A percentile compares a stretch with the other conserved stretches of the same genome.
These are phyloP conservation scores for Clamator glandarius DNA, from an alignment of 2,797 vertebrate species.

Conservation along the genomic window DNA sequence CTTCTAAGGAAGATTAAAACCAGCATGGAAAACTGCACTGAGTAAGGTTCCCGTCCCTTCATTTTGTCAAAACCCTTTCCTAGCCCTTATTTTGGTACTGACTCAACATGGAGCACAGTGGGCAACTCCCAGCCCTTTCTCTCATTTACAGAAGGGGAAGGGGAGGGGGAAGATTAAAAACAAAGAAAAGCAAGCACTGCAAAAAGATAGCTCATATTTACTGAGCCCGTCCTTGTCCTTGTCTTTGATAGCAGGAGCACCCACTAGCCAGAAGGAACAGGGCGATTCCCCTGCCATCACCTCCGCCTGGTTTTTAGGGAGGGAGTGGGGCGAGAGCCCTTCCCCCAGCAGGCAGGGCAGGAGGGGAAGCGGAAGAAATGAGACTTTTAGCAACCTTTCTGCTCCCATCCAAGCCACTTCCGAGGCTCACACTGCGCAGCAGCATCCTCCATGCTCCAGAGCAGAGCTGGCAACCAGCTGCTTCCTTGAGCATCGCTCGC, in stretches of 20 bases:
- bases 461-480: not conserved
- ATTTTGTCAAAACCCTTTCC: not conserved
- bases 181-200: not conserved
- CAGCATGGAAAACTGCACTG: not conserved
- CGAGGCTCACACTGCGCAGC: not conserved
- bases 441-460: not conserved
- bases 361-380: not conserved
- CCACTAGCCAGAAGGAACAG: not conserved
- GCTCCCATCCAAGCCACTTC: not conserved
- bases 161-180: accelerated
- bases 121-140: not conserved
- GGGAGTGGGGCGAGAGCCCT: accelerated
- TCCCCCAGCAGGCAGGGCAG: not conserved
- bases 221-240: not conserved
- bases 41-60: not conserved
- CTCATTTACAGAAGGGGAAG: not conserved
- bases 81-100: not conserved
- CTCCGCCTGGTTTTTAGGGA: not conserved
- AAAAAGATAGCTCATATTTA: not conserved
- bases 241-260: not conserved
- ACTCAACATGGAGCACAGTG: not conserved
- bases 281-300: accelerated
- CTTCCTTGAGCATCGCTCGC: not conserved
- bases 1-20: not conserved
- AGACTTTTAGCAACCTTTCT: not conserved